Evolutionary conservation across 2,888 invertebrate species (phyloP), one percentile per base, ranked within the genome.

Genomic region (Sphinx pinastri): DNA sequence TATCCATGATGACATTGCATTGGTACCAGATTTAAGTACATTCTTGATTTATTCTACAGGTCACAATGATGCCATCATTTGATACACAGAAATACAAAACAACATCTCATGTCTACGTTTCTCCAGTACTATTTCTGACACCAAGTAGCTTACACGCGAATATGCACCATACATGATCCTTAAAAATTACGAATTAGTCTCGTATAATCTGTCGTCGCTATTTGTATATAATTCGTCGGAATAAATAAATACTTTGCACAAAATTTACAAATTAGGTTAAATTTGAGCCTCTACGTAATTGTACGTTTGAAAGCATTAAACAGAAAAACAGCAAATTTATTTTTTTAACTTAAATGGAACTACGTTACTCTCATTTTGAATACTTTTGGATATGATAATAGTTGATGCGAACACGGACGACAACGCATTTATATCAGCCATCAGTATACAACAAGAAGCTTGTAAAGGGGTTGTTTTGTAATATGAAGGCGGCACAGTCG

Each of bases 1-100:
- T 63, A 49, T 19, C 12, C 47, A 49, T 19, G 63, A 63, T 49
- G 49, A 19, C 19, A 19, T 63, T 63, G 63, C 19, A 13, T 63
- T 63, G 63, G 63, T 47, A 49, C 47, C 49, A 63, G 14, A 67
- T 68, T 68, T 70, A 68, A 68, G 68, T 68, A 68, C 68, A 68
- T 68, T 47, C 10, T 31, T 19, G 54, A 16, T 55, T 67, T 57
- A 38, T 47, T 54, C 54, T 60, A 63, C 11, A 16, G 60, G 55
- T 70, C 16, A n/a, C 11, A 10, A n/a, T 25, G 45, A 63, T 55
- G 19, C 38, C 49, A 52, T 19, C 47, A 1, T 16, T 11, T 1
- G 63, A 8, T 19, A 12, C 7, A 11, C 2, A 63, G 47, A 60
- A 16, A 38, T 47, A 16, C 49, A 49, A 19, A 49, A 25, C 6